Evolutionary conservation across 2,888 invertebrate species (phyloP), one percentile per base, ranked within the genome.

Genomic region (Anthrax anthrax): DNA sequence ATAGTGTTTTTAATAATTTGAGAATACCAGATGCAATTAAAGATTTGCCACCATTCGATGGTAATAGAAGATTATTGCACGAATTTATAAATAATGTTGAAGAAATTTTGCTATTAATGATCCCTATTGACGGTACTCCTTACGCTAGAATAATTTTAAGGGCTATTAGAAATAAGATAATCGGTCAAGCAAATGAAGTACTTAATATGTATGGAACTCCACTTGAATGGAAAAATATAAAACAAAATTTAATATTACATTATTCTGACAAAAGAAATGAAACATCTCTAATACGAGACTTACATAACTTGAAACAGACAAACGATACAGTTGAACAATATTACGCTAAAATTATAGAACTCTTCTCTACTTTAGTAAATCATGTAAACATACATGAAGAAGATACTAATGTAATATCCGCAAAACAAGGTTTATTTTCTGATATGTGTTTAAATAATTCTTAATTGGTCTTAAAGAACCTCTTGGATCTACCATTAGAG

Each of bases 11-110:
- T 38, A 43, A 50, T 37, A 19, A 40, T 19, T 13, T 52, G 13
- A 34, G 52, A 34, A 47, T 54, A 8, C 52, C 53, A 0, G 53
- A 54, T 37, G 52, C 49, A n/a, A 51, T 52, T 13, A 53, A 53
- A 32, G 50, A 55, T 37, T 32, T 53, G 16, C 51, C 53, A 1
- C 47, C 46, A 32, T 53, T 48, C 32, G 47, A 50, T 17, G 47
- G 46, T 1, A 50, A 49, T n/a, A 46, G 48, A 4, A 32, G 46
- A 34, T 16, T 48, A 2, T 32, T 53, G 2, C 44, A 46, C 34
- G 51, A 51, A 18, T 52, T 51, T 27, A 34, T 53, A 2, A 48
- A 37, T 37, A 53, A 53, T 38, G 47, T 52, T 9, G 48, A 52
- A 36, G 51, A 53, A 44, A 52, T 52, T 23, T 27, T 48, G 14